A percentile compares a stretch with the other conserved stretches of the same genome.
phyloP scores from a whole-genome alignment of 2,888 invertebrate genomes.

The Autographa gamma region DNA sequence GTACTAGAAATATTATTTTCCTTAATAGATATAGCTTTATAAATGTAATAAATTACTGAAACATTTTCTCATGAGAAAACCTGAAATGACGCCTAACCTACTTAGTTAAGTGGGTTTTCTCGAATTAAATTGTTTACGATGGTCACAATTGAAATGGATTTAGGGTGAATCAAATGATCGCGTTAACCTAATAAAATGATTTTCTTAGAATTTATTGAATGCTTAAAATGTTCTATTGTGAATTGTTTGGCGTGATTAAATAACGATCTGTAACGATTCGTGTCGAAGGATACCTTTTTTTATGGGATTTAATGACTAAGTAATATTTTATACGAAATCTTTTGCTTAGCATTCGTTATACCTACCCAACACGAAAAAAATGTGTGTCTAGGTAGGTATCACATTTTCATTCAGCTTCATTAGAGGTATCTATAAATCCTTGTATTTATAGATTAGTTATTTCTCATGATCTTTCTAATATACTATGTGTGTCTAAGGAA shows the following conservation, averaged over 20 bases:
- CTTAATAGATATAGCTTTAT: not conserved
- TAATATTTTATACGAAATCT: not conserved
- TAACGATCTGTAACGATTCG: slow-evolving; percentile 8
- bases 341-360: not conserved
- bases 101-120: not conserved
- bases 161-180: not conserved
- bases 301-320: not conserved
- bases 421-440: too few relatives aligned
- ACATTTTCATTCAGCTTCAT: not conserved
- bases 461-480: too few relatives aligned
- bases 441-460: too few relatives aligned
- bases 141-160: not conserved
- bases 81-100: slow-evolving; percentile 1
- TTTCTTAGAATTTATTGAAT: slow-evolving; percentile 14
- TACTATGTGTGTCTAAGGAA: too few relatives aligned
- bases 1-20: not conserved
- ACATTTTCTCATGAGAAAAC: not conserved
- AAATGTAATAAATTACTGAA: not conserved
- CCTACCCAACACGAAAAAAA: not conserved
- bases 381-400: too few relatives aligned
- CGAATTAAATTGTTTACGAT: not conserved
- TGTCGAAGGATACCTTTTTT: not conserved
- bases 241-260: slow-evolving; percentile 30
- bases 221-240: slow-evolving; percentile 20
- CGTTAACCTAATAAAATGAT: slow-evolving; percentile 12